These are phyloP conservation scores for Pachydiplax longipennis DNA, from an alignment of 2,888 invertebrate genomes.

Conservation along the genomic window DNA sequence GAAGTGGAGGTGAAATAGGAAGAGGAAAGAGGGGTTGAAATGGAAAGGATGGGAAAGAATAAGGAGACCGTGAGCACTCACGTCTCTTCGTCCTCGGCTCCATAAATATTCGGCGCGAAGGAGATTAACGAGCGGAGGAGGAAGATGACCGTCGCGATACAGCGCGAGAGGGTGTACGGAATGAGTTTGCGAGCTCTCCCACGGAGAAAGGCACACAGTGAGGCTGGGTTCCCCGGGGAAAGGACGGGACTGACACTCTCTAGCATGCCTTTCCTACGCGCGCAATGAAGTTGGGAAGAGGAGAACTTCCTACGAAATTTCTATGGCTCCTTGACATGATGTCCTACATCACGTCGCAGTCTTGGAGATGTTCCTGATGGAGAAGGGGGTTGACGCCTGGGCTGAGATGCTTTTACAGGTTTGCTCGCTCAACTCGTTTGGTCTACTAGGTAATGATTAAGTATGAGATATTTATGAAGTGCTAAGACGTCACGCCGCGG, in stretches of 20 bases:
- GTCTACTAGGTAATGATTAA: no score
- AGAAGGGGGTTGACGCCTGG: no score
- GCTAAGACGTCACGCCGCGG: no score
- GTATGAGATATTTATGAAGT: no score
- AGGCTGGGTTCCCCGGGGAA: background rate
- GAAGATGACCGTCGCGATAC: slow-evolving; percentile 42
- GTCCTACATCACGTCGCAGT: background rate
- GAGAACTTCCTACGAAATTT: background rate
- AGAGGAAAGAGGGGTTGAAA: background rate
- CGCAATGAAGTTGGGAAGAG: background rate
- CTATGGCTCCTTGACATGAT: background rate
- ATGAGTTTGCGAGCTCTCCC: background rate
- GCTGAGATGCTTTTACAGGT: background rate
- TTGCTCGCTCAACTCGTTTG: no score
- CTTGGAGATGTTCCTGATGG: background rate
- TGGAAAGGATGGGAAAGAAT: background rate
- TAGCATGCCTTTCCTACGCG: no score
- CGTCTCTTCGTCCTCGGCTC: slow-evolving; percentile 9
- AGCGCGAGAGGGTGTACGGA: background rate
- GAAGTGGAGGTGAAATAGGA: no score
- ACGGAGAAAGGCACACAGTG: background rate
- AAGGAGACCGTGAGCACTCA: slow-evolving; percentile 11
- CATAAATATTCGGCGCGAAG: slow-evolving; percentile 34
- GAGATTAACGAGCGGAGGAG: slow-evolving; percentile 15
- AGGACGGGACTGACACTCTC: background rate